phyloP scores from a whole-genome alignment of 2,888 invertebrate genomes.

The Drosophila anceps region DNA sequence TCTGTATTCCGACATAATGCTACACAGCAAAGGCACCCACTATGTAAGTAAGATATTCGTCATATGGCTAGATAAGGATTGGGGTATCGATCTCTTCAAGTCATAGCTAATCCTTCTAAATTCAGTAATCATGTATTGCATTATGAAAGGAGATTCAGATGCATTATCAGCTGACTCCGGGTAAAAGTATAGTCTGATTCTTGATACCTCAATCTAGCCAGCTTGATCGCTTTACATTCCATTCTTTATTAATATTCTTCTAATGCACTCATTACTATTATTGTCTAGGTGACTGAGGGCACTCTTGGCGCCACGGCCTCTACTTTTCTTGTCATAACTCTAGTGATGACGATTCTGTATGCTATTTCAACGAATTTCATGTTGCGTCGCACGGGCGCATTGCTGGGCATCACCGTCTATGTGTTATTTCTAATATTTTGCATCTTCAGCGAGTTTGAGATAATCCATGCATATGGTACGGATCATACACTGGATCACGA shows the following conservation, averaged over 20 bases:
- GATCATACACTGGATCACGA: slow-evolving; percentile 47
- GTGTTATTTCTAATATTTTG: slow-evolving; percentile 22
- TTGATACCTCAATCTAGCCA: neutral
- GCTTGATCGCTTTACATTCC: neutral
- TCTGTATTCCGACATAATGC: neutral
- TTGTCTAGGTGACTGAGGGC: slow-evolving; percentile 32
- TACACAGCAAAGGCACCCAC: neutral
- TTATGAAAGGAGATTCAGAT: too few species aligned
- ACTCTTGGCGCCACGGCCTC: slow-evolving; percentile 36
- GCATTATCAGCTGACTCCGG: too few species aligned
- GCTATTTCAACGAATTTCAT: slow-evolving; percentile 41
- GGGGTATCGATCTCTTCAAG: too few species aligned
- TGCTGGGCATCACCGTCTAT: slow-evolving; percentile 37
- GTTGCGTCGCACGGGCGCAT: slow-evolving; percentile 42
- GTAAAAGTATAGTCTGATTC: too few species aligned
- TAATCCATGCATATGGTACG: slow-evolving; percentile 43
- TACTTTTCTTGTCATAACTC: slow-evolving; percentile 13
- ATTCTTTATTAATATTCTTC: neutral
- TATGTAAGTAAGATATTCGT: slow-evolving; percentile 10
- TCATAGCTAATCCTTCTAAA: too few species aligned
- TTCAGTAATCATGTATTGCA: too few species aligned
- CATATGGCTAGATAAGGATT: too few species aligned
- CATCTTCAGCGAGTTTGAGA: slow-evolving; percentile 34
- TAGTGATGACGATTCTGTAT: slow-evolving; percentile 15
- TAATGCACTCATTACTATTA: too few species aligned